These are phyloP conservation scores for Dicerorhinus sumatrensis DNA, from an alignment of 2,113 vertebrate genomes.

Conservation along the genomic window DNA sequence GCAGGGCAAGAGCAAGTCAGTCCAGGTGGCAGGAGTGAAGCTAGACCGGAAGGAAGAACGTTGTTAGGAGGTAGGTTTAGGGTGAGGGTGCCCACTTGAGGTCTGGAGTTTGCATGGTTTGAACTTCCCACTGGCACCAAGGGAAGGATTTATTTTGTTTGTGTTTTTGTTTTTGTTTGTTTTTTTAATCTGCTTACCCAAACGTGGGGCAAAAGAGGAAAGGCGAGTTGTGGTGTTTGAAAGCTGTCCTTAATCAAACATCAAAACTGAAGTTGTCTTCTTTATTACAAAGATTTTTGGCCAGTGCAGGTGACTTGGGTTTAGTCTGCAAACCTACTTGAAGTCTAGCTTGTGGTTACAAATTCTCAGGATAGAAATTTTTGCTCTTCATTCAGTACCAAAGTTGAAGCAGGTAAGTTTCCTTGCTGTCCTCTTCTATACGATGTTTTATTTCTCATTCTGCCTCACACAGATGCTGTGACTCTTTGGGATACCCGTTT, in stretches of 20 bases:
- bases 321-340: background rate
- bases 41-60: background rate
- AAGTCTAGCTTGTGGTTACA: background rate
- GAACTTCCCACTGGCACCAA: background rate
- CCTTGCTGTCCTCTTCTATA: background rate
- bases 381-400: background rate
- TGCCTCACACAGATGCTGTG: background rate
- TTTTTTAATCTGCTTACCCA: background rate
- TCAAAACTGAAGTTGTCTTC: background rate
- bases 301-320: background rate
- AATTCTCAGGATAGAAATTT: background rate
- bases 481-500: background rate
- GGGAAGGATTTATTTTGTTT: background rate
- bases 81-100: background rate
- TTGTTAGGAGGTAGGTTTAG: background rate
- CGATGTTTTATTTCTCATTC: background rate
- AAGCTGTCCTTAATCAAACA: background rate
- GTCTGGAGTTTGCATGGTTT: background rate
- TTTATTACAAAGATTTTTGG: background rate
- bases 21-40: background rate
- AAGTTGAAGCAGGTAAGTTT: background rate
- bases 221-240: background rate
- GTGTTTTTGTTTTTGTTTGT: background rate
- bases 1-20: background rate
- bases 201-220: rapidly evolving